Base-by-base conservation (phyloP, 2,113 vertebrate genomes). In the Leucosticte australis region DNA sequence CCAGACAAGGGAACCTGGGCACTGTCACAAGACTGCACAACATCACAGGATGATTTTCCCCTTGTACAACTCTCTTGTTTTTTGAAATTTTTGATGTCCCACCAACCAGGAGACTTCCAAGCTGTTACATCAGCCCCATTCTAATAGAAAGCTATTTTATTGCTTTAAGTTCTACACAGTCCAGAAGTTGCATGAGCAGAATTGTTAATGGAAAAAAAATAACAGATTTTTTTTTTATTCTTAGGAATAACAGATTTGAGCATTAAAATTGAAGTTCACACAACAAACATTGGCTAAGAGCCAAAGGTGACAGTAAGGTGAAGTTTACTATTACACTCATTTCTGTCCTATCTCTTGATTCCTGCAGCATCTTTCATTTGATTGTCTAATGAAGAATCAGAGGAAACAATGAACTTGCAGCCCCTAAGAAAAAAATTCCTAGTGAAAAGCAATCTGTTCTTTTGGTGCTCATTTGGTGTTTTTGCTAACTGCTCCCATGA, bases 101-200 rank as follows among this genome's bases (percentile, higher is more conserved):
- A 83, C 31, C 74, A 92, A 78, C 60, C 56, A 93, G 71, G 41
- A 93, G n/a, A 70, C 37, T 89, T 84, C 39, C 42, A 89, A 76
- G 83, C 57, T 81, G 55, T 78, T 52, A 93, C 62, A 94, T 88
- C 52, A 95, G 42, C 26, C 53, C 47, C n/a, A 57, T 74, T 83
- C 65, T 65, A 95, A 89, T 60, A 89, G 79, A 73, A 93, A 92
- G 87, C 76, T 88, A 83, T 90, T 94, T 89, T 91, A 78, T 91
- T 89, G 84, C 89, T 94, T 84, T 46, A 93, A 95, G 67, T 90
- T 71, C 57, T 89, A 70, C 57, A 53, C 60, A 71, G 42, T 26
- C 31, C 67, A 67, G 94, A 95, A 94, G 22, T 81, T 89, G 75
- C 82, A 83, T 71, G 86, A 96, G 20, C 71, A 83, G 70, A 93